Evolutionary conservation across 2,797 vertebrate species (phyloP).

Genomic region (Acrocephalus scirpaceus): DNA sequence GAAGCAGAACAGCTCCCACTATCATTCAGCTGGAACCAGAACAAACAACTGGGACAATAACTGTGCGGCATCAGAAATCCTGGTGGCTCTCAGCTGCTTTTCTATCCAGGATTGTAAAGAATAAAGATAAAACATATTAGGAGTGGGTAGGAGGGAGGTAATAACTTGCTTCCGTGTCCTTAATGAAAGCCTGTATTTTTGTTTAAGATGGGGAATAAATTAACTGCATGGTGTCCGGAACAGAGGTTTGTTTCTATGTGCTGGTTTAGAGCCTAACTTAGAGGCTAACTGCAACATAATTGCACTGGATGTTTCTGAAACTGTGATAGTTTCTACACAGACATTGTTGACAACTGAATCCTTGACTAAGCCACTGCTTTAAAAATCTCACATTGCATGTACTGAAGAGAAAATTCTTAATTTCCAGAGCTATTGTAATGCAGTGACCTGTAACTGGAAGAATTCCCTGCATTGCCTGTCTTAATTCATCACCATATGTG

Average conservation of each 20-base stretch:
- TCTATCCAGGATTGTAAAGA: constrained; percentile 23
- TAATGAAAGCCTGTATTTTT: constrained; percentile 26
- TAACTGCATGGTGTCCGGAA: neutral
- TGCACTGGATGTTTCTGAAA: neutral
- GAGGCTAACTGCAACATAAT: neutral
- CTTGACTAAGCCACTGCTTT: neutral
- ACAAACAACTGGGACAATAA: constrained; percentile 34
- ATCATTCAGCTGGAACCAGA: constrained; percentile 42
- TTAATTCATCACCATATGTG: constrained; percentile 60
- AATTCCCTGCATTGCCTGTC: constrained; percentile 43
- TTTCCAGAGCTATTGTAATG: constrained; percentile 44
- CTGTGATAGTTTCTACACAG: neutral
- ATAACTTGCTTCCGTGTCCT: constrained; percentile 26
- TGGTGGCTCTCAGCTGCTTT: neutral
- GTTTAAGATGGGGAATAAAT: constrained; percentile 11
- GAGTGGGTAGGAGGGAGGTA: neutral
- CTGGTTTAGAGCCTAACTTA: neutral
- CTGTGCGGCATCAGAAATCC: constrained; percentile 7
- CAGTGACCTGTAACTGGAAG: constrained; percentile 54
- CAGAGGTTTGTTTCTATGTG: neutral
- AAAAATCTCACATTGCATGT: constrained; percentile 1
- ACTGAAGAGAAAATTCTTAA: constrained; percentile 22
- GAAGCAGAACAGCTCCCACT: constrained; percentile 18
- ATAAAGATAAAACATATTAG: constrained; percentile 53
- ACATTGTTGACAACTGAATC: neutral